These are phyloP conservation scores for Eilema sororculum DNA, from an alignment of 2,888 invertebrate species.

Conservation along the genomic window DNA sequence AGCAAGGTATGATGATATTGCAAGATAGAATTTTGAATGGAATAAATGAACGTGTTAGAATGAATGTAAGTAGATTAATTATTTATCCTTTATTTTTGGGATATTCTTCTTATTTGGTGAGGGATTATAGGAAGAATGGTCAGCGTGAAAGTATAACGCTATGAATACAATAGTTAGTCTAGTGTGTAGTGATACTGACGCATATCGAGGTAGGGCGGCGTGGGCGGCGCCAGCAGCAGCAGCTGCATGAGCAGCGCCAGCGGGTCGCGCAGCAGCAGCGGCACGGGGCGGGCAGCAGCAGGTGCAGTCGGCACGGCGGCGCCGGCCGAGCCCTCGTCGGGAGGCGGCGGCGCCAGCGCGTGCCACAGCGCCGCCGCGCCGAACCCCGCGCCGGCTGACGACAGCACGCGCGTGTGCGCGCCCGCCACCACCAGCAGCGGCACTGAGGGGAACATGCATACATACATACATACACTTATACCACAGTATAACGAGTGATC, in stretches of 20 bases:
- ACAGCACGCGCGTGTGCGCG: conserved; percentile 92
- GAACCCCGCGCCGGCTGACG: conserved; percentile 66
- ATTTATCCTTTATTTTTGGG: too few relatives aligned
- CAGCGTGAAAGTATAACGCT: too few relatives aligned
- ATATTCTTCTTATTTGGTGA: too few relatives aligned
- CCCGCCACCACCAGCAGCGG: conserved; percentile 96
- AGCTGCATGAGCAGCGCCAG: conserved; percentile 95
- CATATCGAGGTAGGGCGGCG: conserved; percentile 90
- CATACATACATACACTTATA: too few relatives aligned
- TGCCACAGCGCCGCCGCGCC: conserved; percentile 63
- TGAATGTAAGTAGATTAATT: too few relatives aligned
- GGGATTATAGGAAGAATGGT: too few relatives aligned
- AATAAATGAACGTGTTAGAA: too few relatives aligned
- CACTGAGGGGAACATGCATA: too few relatives aligned
- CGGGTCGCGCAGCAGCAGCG: conserved; percentile 95
- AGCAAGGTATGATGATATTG: too few relatives aligned
- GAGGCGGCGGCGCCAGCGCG: conserved; percentile 42
- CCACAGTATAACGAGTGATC: too few relatives aligned
- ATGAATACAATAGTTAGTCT: too few relatives aligned
- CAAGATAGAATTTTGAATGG: too few relatives aligned
- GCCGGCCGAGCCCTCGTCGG: conserved; percentile 37
- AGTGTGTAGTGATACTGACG: conserved; percentile 88
- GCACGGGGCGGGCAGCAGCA: conserved; percentile 82
- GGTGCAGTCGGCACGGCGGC: conserved; percentile 44
- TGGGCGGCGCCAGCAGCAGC: conserved; percentile 93